Percentiles rank a stretch among this genome's conserved stretches.
phyloP scores from a whole-genome alignment of 2,888 invertebrate species.

The Tipula vernalis region DNA sequence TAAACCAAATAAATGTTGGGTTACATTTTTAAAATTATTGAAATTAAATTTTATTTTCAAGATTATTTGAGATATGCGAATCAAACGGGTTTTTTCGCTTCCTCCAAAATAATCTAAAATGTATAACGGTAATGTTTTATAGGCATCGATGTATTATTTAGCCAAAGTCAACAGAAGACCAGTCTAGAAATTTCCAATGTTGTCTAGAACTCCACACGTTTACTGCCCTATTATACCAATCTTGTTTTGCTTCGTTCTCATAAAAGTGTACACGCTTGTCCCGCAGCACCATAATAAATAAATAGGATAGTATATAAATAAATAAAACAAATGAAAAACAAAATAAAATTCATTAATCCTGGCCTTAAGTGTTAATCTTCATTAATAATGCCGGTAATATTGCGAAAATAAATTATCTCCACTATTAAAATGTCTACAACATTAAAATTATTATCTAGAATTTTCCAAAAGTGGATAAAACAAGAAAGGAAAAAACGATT shows the following conservation, averaged over 20 bases:
- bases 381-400: neutral
- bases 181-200: too few relatives aligned
- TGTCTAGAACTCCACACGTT: too few relatives aligned
- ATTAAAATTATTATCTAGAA: slow-evolving; percentile 4
- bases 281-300: neutral
- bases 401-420: neutral
- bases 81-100: too few relatives aligned
- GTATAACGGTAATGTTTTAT: too few relatives aligned
- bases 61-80: too few relatives aligned
- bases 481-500: neutral
- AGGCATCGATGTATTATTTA: too few relatives aligned
- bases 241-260: neutral
- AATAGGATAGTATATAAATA: neutral
- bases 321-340: neutral
- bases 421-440: neutral
- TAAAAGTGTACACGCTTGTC: neutral
- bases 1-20: too few relatives aligned
- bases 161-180: too few relatives aligned
- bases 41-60: too few relatives aligned
- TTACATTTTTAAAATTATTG: too few relatives aligned
- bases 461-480: neutral
- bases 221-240: neutral
- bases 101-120: too few relatives aligned
- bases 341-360: neutral
- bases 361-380: neutral